Base-by-base conservation (phyloP, 2,888 invertebrate genomes). In the Diaphora mendica region DNA sequence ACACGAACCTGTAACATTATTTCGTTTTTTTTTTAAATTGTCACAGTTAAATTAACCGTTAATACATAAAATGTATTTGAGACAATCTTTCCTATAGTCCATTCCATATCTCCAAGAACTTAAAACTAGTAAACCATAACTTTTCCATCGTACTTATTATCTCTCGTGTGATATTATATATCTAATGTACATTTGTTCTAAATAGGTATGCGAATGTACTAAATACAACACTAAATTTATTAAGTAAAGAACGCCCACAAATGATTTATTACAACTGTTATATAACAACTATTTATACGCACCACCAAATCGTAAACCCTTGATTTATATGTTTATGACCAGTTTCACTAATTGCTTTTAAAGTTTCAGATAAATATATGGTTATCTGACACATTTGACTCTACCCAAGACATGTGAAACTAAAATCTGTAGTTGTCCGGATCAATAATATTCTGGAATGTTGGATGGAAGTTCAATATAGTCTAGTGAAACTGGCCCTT, bases 181-280 rank as follows among this genome's bases (percentile, higher is more conserved):
- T 82, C 77, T 85, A 86, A 84, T 82, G 80, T 81, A 79, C 80
- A 80, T 75, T 85, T 80, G 82, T 84, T 83, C 80, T 79, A 82
- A 80, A 76, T 79, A 77, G 80, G 75, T 79, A 86, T 62, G 79
- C 80, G 79, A 83, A 78, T 81, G 73, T 82, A 79, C 75, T 84
- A 76, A 76, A 78, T 76, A 78, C 68, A 72, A 79, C 71, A 78
- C 64, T 84, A 81, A 9, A 82, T 73, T 80, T 84, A 79, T 62
- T 84, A 81, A 82, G 82, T 85, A 84, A 65, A 68, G 73, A 71
- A 82, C 79, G 70, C 68, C 72, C 81, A 78, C 71, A 76, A 76
- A 76, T 76, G 79, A 74, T 72, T 76, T 73, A 70, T 67, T 74
- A 64, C 35, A 62, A 64, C 59, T 77, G 76, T 77, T 73, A 30